These are phyloP conservation scores for Vespertilio murinus DNA, from an alignment of 2,797 vertebrate genomes.

Conservation along the genomic window DNA sequence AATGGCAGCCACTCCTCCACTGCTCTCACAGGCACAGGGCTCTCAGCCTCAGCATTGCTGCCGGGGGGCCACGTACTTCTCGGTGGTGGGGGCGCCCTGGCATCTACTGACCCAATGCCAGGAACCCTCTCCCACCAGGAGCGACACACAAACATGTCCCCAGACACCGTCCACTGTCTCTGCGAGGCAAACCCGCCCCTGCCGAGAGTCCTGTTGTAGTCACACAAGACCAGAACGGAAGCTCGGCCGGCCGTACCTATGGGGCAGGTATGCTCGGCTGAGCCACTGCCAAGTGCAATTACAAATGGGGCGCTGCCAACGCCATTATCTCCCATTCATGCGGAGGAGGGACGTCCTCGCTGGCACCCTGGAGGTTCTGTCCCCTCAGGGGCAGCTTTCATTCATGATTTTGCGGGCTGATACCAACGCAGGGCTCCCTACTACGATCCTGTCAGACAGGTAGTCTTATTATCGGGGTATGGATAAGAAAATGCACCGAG, in stretches of 20 bases:
- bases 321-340: too few species aligned
- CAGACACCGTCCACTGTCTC: neutral
- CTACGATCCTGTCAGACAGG: neutral
- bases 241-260: rapidly evolving
- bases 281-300: neutral
- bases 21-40: rapidly evolving
- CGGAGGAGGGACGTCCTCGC: rapidly evolving
- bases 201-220: neutral
- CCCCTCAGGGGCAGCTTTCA: neutral
- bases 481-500: neutral
- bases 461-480: rapidly evolving
- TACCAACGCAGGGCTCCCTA: rapidly evolving
- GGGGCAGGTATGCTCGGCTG: rapidly evolving
- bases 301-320: neutral
- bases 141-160: neutral
- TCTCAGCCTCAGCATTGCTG: neutral
- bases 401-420: neutral
- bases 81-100: neutral
- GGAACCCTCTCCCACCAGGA: neutral
- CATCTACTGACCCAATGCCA: neutral
- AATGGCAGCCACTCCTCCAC: neutral
- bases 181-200: neutral
- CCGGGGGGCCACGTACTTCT: neutral
- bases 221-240: neutral
- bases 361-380: neutral